Percentiles rank a stretch among this genome's conserved stretches.
Evolutionary conservation across 2,113 vertebrate species (phyloP).

Genomic region (Chaetodon trifascialis): DNA sequence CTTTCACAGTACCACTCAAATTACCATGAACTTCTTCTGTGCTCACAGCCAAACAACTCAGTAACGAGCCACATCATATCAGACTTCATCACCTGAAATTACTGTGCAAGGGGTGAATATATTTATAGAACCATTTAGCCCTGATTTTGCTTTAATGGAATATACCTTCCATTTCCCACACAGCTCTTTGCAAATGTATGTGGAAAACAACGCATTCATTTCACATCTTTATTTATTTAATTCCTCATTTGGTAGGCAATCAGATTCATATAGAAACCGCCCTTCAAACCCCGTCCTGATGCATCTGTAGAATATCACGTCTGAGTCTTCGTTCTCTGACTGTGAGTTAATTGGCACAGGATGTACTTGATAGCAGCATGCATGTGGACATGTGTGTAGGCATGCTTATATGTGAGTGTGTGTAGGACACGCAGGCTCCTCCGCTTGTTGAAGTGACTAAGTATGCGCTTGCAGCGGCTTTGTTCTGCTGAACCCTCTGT

Average conservation of each 20-base stretch:
- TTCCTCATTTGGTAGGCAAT: not conserved
- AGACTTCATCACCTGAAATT: constrained; percentile 21
- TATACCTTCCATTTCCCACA: not conserved
- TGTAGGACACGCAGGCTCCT: not conserved
- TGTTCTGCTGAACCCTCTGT: constrained; percentile 31
- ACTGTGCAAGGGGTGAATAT: not conserved
- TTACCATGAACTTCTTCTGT: not conserved
- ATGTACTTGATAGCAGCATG: not conserved
- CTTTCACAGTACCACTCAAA: not conserved
- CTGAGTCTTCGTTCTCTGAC: not conserved
- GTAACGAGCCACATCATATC: not conserved
- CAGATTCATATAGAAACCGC: not conserved
- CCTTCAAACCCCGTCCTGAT: not conserved
- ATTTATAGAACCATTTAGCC: constrained; percentile 4
- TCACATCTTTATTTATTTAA: not conserved
- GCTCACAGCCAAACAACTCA: not conserved
- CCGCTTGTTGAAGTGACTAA: constrained; percentile 15
- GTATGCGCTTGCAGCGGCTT: constrained; percentile 32
- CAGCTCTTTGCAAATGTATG: not conserved
- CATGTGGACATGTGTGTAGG: not conserved
- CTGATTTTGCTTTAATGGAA: not conserved
- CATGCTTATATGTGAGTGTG: not conserved
- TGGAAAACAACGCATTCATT: not conserved
- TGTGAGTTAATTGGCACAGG: not conserved
- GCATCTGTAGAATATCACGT: not conserved